Evolutionary conservation across 2,113 vertebrate genomes (phyloP).

Genomic region (Tachycineta bicolor): DNA sequence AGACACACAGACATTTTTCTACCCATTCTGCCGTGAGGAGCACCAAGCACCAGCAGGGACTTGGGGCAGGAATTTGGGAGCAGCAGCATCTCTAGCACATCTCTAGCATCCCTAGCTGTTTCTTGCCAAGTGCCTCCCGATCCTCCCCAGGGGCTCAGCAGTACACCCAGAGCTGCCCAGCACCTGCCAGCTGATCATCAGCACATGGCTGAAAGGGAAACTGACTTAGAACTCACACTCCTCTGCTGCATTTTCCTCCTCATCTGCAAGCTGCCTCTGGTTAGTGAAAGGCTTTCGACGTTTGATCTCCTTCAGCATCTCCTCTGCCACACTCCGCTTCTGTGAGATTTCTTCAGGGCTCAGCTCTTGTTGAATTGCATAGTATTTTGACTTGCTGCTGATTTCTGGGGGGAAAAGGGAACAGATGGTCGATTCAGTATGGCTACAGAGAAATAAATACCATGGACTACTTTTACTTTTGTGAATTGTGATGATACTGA

Average conservation of each 20-base stretch:
- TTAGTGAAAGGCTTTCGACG: constrained; percentile 76
- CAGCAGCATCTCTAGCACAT: background rate
- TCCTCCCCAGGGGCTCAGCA: background rate
- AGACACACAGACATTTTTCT: background rate
- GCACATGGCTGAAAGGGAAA: background rate
- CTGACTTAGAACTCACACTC: constrained; percentile 76
- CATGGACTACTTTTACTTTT: background rate
- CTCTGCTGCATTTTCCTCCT: constrained; percentile 82
- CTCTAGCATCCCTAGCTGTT: background rate
- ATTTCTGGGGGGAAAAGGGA: constrained; percentile 79
- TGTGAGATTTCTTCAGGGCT: constrained; percentile 78
- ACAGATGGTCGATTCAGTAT: background rate
- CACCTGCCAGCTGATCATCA: background rate
- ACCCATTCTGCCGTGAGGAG: fast-evolving
- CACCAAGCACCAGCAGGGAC: background rate
- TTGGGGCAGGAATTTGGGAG: background rate
- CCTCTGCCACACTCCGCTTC: constrained; percentile 74
- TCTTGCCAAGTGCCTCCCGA: background rate
- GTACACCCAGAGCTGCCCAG: background rate
- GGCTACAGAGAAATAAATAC: background rate
- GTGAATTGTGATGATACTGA: background rate
- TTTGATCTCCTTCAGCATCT: constrained; percentile 84
- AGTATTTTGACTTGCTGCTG: constrained; percentile 87
- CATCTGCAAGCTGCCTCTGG: constrained; percentile 73
- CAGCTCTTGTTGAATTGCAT: constrained; percentile 83